These are phyloP conservation scores for Rhipidura dahli DNA, from an alignment of 2,113 vertebrate genomes.

Conservation along the genomic window DNA sequence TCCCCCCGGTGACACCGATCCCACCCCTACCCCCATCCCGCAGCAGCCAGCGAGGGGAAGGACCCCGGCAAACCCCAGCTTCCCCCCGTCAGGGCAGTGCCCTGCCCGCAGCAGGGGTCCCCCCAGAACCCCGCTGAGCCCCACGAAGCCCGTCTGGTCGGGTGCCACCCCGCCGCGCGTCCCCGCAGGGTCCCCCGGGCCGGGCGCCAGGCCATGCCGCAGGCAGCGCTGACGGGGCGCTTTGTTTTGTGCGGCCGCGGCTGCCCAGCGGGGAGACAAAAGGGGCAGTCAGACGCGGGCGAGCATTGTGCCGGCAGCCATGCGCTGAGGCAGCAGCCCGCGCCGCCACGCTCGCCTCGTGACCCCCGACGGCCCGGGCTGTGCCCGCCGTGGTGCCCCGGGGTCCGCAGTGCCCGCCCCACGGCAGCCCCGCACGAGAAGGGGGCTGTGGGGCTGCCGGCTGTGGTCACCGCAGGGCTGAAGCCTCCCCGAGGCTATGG, in stretches of 20 bases:
- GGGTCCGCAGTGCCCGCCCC: not conserved
- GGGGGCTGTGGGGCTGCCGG: not conserved
- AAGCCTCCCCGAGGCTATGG: not conserved
- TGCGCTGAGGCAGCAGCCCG: constrained; percentile 71
- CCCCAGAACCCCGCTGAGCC: not conserved
- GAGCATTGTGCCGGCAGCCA: constrained; percentile 55
- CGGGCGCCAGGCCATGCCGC: not conserved
- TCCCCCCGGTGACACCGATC: rapidly evolving
- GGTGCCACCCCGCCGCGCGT: not conserved
- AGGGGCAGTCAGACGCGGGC: constrained; percentile 56
- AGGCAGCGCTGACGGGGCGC: constrained; percentile 54
- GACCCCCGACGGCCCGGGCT: constrained; percentile 9
- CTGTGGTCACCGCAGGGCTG: not conserved
- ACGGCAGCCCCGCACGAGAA: not conserved
- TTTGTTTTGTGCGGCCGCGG: constrained; percentile 66
- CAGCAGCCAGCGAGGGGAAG: rapidly evolving
- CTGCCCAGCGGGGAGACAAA: constrained; percentile 63
- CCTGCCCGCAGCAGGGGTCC: not conserved
- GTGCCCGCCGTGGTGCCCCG: not conserved
- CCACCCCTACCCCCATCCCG: not conserved
- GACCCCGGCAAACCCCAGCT: rapidly evolving
- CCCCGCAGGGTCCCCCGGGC: constrained; percentile 6
- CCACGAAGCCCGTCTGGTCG: not conserved
- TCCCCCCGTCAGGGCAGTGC: not conserved
- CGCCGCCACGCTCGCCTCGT: constrained; percentile 11